Conservation (phyloP, 2,888 invertebrate genomes). For the Luperina nickerlii region DNA sequence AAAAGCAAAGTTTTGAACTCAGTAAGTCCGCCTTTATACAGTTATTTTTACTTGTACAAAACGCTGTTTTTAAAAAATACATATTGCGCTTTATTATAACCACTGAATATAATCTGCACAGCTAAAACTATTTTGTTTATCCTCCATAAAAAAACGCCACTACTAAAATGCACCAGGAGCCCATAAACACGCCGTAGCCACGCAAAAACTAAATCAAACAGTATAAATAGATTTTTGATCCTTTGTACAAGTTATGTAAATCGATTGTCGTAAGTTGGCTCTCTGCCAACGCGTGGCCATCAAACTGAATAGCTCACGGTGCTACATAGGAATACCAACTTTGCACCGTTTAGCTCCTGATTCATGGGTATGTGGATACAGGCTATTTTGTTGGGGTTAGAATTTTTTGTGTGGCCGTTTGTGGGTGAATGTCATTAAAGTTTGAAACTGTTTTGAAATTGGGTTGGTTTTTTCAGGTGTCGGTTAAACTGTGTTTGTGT, state of each 20-base stretch:
- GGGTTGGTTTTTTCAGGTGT: conserved; percentile 17
- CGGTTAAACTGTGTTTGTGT: conserved; percentile 1
- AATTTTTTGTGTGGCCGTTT: conserved; percentile 47
- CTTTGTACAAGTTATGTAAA: conserved; percentile 69
- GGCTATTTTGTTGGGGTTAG: conserved; percentile 59
- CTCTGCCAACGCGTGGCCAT: conserved; percentile 76
- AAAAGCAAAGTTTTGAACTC: conserved; percentile 14
- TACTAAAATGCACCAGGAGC: conserved; percentile 29
- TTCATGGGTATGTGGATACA: conserved; percentile 60
- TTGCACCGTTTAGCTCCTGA: conserved; percentile 64
- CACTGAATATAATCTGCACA: not conserved
- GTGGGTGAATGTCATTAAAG: conserved; percentile 45
- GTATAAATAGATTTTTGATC: conserved; percentile 68
- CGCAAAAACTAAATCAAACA: conserved; percentile 52
- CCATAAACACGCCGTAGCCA: conserved; percentile 42
- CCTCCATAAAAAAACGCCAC: conserved; percentile 12
- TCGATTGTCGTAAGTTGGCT: conserved; percentile 78
- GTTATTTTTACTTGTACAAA: not conserved
- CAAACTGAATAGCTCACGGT: conserved; percentile 74
- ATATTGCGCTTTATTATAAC: not conserved
- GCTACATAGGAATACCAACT: conserved; percentile 69
- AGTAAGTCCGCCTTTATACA: not conserved
- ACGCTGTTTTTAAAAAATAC: not conserved
- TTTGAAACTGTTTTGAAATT: conserved; percentile 35
- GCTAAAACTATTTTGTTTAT: not conserved